Evolutionary conservation across 2,113 vertebrate genomes (phyloP).

Genomic region (Pao palembangensis): DNA sequence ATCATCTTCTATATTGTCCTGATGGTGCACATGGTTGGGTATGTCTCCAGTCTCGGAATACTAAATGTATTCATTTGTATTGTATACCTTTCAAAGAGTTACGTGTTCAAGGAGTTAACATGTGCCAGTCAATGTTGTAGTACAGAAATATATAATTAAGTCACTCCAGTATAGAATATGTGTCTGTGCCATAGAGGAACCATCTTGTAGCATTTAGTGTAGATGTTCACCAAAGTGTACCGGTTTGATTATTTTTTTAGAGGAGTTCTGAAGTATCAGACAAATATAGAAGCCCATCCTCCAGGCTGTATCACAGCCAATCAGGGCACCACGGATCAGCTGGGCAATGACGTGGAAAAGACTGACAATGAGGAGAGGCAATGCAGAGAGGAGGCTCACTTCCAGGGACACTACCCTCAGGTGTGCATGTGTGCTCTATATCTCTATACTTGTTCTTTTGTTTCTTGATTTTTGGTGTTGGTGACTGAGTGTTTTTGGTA

Average conservation of each 20-base stretch:
- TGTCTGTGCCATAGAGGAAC: too few species aligned
- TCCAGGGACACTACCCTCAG: slow-evolving; percentile 90
- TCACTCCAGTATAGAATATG: too few species aligned
- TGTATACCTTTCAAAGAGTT: neutral
- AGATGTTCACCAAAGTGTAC: too few species aligned
- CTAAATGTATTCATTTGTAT: neutral
- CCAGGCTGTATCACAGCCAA: slow-evolving; percentile 87
- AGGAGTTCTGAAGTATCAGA: slow-evolving; percentile 92
- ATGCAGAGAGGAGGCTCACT: slow-evolving; percentile 85
- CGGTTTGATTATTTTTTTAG: slow-evolving; percentile 54
- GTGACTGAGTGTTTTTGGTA: slow-evolving; percentile 16
- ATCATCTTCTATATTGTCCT: slow-evolving; percentile 94
- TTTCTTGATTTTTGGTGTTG: slow-evolving; percentile 71
- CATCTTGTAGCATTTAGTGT: neutral
- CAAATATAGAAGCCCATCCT: slow-evolving; percentile 86
- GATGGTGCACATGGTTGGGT: slow-evolving; percentile 91
- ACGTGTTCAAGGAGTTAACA: too few species aligned
- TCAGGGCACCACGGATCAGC: slow-evolving; percentile 60
- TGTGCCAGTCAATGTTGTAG: too few species aligned
- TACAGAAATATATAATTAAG: too few species aligned
- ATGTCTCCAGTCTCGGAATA: slow-evolving; percentile 50
- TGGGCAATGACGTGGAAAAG: slow-evolving; percentile 41
- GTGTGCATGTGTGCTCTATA: slow-evolving; percentile 76
- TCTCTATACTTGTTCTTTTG: slow-evolving; percentile 41
- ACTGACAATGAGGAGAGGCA: slow-evolving; percentile 61